These are phyloP conservation scores for Paralichthys olivaceus DNA, from an alignment of 2,113 vertebrate genomes.

Conservation along the genomic window DNA sequence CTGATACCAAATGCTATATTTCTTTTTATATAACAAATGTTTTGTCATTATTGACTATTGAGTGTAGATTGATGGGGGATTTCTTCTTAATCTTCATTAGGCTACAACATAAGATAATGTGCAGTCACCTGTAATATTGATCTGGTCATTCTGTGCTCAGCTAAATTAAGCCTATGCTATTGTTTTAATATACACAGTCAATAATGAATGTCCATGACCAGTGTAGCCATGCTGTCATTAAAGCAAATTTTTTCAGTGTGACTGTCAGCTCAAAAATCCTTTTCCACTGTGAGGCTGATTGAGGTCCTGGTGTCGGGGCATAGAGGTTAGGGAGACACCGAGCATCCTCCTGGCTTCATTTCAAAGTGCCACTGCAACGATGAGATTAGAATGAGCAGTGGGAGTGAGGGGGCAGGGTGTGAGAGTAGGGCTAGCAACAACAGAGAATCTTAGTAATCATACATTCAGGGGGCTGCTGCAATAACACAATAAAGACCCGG, in stretches of 20 bases:
- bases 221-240: neutral
- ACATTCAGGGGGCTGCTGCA: conserved; percentile 58
- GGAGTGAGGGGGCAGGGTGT: conserved; percentile 43
- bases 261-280: conserved; percentile 52
- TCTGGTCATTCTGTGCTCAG: neutral
- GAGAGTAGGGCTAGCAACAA: conserved; percentile 56
- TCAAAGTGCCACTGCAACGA: conserved; percentile 72
- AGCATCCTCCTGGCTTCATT: conserved; percentile 75
- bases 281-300: conserved; percentile 54
- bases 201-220: neutral
- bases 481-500: conserved; percentile 71
- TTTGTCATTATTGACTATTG: too few relatives aligned
- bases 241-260: conserved; percentile 27
- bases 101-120: too few relatives aligned
- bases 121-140: neutral
- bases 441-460: conserved; percentile 69
- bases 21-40: too few relatives aligned
- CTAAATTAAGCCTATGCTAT: neutral
- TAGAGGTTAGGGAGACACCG: conserved; percentile 67
- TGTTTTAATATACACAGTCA: neutral
- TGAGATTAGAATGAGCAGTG: conserved; percentile 72
- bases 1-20: too few relatives aligned
- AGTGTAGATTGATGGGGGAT: too few relatives aligned
- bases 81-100: too few relatives aligned
- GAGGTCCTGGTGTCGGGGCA: conserved; percentile 62